Evolutionary conservation across 2,797 vertebrate species (phyloP).

Genomic region (Liasis olivaceus): DNA sequence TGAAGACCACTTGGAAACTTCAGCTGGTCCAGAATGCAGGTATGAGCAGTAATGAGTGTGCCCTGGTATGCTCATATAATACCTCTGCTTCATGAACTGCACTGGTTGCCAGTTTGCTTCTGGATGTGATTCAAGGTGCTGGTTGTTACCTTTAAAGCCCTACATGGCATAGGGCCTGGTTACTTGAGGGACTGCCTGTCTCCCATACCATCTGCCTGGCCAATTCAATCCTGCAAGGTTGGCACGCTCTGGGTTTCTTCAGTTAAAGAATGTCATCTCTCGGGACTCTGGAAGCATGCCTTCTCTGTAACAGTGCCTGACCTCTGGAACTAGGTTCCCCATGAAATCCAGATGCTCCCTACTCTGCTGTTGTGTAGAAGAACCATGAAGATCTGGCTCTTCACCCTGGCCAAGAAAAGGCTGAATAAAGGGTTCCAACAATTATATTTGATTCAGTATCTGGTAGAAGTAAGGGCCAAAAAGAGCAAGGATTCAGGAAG

Average conservation of each 20-base stretch:
- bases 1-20: too few species aligned
- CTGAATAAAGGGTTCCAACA: background rate
- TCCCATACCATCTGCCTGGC: background rate
- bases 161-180: background rate
- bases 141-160: background rate
- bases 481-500: background rate
- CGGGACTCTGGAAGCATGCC: background rate
- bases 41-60: too few species aligned
- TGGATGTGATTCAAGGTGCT: too few species aligned
- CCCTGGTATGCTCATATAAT: too few species aligned
- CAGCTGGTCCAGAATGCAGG: too few species aligned
- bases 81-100: too few species aligned
- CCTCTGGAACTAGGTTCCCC: background rate
- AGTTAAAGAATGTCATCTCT: background rate
- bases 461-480: background rate
- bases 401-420: background rate
- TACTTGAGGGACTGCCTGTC: background rate
- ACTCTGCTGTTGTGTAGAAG: background rate
- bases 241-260: background rate
- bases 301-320: background rate
- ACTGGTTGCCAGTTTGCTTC: too few species aligned
- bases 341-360: background rate
- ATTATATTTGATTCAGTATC: background rate
- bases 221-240: background rate
- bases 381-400: background rate